Evolutionary conservation across 2,888 invertebrate species (phyloP).

Genomic region (Agrotis exclamationis): DNA sequence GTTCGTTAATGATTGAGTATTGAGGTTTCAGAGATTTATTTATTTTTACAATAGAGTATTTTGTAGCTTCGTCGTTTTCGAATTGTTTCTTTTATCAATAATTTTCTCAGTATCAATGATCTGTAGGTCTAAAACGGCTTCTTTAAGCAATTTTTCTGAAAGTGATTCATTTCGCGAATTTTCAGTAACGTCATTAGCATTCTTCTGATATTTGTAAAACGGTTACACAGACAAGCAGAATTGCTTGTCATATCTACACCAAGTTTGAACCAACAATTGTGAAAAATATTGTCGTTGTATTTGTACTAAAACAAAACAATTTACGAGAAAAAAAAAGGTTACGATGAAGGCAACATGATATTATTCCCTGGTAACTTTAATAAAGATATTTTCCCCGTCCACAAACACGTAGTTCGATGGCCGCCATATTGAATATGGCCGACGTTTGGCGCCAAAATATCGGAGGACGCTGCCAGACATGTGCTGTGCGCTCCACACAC

Average conservation of each 20-base stretch:
- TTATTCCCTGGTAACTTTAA: constrained; percentile 23
- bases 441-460: constrained; percentile 50
- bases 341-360: neutral
- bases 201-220: no score
- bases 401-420: constrained; percentile 39
- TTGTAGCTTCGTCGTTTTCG: no score
- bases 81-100: no score
- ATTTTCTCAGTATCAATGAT: no score
- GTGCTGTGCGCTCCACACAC: constrained; percentile 23
- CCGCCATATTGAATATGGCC: constrained; percentile 46
- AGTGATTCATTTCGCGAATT: no score
- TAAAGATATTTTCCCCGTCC: constrained; percentile 18
- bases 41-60: neutral
- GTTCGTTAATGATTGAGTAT: constrained; percentile 3
- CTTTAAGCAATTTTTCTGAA: no score
- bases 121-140: no score
- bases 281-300: neutral
- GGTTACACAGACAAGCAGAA: no score
- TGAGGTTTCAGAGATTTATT: constrained; percentile 1
- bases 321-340: neutral
- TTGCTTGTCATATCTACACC: no score
- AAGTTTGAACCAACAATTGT: no score
- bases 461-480: constrained; percentile 30
- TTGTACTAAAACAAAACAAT: neutral
- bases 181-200: no score